Evolutionary conservation across 2,888 invertebrate species (phyloP).

Genomic region (Dicycla oo): DNA sequence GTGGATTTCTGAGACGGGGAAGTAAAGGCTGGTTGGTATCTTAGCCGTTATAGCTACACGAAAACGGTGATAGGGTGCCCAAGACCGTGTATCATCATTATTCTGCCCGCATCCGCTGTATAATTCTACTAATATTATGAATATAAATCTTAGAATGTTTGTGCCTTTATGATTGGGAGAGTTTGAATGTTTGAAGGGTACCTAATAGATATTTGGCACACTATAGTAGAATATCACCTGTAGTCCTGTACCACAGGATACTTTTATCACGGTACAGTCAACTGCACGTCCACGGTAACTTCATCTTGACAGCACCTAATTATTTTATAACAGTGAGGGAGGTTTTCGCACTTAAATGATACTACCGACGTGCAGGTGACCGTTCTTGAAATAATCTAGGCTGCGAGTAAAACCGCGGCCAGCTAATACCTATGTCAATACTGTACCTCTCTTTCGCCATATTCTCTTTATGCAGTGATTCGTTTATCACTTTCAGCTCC

Average conservation of each 20-base stretch:
- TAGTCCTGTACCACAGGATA: too few relatives aligned
- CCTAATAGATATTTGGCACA: too few relatives aligned
- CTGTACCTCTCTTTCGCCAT: slow-evolving; percentile 80
- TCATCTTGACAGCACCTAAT: neutral
- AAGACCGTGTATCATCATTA: too few relatives aligned
- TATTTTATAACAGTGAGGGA: neutral
- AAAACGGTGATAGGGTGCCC: too few relatives aligned
- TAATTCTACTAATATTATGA: too few relatives aligned
- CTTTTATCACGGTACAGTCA: neutral
- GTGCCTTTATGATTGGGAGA: too few relatives aligned
- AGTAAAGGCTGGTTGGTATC: too few relatives aligned
- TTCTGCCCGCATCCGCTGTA: too few relatives aligned
- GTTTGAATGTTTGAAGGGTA: neutral
- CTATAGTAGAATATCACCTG: neutral
- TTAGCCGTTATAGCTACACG: too few relatives aligned
- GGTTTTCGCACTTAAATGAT: too few relatives aligned
- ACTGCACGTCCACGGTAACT: neutral
- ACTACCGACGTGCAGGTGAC: neutral
- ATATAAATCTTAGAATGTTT: too few relatives aligned
- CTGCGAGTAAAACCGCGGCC: neutral
- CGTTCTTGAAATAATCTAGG: neutral
- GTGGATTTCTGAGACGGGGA: too few relatives aligned
- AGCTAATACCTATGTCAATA: neutral
- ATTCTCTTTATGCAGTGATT: slow-evolving; percentile 79
- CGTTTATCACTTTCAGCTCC: slow-evolving; percentile 77